These are phyloP conservation scores for Sinocyclocheilus anshuiensis DNA, from an alignment of 2,113 vertebrate genomes.

Conservation along the genomic window DNA sequence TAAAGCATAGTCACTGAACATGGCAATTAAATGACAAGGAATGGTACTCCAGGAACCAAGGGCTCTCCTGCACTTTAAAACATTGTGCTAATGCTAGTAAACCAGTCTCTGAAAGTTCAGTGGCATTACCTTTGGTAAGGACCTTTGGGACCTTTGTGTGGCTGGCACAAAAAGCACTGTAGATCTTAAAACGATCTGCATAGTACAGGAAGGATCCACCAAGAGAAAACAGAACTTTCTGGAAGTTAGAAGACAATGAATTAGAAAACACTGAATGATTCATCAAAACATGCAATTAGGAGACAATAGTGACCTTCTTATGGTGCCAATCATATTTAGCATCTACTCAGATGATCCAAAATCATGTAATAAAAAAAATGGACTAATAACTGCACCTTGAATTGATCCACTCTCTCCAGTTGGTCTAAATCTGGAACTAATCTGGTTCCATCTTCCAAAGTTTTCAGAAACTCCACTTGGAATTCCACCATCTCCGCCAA, in stretches of 20 bases:
- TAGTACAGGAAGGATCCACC: constrained; percentile 98
- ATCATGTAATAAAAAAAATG: neutral
- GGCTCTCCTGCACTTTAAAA: neutral
- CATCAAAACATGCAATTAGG: neutral
- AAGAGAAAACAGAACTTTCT: constrained; percentile 98
- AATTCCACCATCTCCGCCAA: constrained; percentile 95
- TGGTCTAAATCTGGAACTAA: constrained; percentile 90
- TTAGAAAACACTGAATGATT: neutral
- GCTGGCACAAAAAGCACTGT: constrained; percentile 98
- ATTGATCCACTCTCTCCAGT: constrained; percentile 92
- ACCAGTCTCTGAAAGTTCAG: neutral
- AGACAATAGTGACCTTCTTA: neutral
- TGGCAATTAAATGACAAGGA: neutral
- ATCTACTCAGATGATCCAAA: neutral
- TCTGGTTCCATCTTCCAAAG: constrained; percentile 92
- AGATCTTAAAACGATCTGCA: constrained; percentile 97
- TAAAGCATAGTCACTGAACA: neutral
- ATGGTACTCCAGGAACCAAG: neutral
- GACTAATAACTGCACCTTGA: constrained; percentile 80
- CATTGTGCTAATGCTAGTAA: neutral
- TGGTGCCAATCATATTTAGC: neutral
- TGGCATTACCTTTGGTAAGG: constrained; percentile 87
- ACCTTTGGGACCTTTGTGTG: constrained; percentile 98
- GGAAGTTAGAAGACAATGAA: constrained; percentile 11
- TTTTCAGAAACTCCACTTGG: constrained; percentile 94